Evolutionary conservation across 2,797 vertebrate genomes (phyloP).

Genomic region (Malurus splendens): DNA sequence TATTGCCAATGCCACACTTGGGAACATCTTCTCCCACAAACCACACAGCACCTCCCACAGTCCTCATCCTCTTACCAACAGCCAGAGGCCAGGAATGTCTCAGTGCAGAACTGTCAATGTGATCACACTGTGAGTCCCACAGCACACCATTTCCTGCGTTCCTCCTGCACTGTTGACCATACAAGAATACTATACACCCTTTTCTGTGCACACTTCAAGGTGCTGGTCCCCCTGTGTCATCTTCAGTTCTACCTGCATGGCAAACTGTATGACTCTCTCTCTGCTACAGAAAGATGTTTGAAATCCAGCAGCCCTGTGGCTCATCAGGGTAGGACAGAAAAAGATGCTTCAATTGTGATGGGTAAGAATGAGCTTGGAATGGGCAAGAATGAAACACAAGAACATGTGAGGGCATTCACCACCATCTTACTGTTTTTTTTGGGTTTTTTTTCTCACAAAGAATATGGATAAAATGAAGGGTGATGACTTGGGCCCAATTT

Average conservation of each 20-base stretch:
- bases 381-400: not conserved
- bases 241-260: not conserved
- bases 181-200: not conserved
- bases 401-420: rapidly evolving
- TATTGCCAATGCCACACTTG: not conserved
- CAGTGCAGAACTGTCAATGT: not conserved
- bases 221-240: not conserved
- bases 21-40: not conserved
- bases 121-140: not conserved
- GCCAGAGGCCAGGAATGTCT: not conserved
- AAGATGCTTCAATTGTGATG: not conserved
- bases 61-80: not conserved
- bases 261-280: not conserved
- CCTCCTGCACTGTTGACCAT: not conserved
- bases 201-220: not conserved
- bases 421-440: not conserved
- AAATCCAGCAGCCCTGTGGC: not conserved
- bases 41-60: not conserved
- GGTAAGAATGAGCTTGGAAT: not conserved
- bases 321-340: not conserved
- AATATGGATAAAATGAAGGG: not conserved
- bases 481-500: not conserved
- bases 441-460: not conserved
- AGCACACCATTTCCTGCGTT: not conserved
- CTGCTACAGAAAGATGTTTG: rapidly evolving